A percentile compares a stretch with the other conserved stretches of the same genome.
phyloP scores from a whole-genome alignment of 1,140 invertebrate species.

The Chlorops oryzae region DNA sequence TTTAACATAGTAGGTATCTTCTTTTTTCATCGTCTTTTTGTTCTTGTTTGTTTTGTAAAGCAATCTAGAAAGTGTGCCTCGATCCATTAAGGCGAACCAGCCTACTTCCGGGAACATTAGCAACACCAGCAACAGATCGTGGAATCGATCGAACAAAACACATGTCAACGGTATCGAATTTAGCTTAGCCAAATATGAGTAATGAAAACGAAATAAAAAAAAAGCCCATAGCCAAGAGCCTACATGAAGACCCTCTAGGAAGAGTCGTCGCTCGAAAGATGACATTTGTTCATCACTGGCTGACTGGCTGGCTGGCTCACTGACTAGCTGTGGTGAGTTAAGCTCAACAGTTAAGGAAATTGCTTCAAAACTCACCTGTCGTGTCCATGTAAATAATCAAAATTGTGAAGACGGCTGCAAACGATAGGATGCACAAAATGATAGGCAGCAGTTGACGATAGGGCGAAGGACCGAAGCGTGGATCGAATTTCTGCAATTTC shows the following conservation, averaged over 20 bases:
- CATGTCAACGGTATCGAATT: conserved; percentile 42
- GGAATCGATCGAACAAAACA: conserved; percentile 35
- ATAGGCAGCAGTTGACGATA: conserved; percentile 55
- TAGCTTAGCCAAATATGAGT: no score
- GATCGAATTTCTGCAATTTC: conserved; percentile 39
- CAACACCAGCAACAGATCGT: conserved; percentile 44
- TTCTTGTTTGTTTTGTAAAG: conserved; percentile 20
- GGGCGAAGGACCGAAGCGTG: conserved; percentile 40
- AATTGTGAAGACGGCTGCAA: conserved; percentile 61
- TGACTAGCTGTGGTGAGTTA: no score
- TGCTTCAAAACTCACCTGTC: conserved; percentile 52
- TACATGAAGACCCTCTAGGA: neutral
- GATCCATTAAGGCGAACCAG: neutral
- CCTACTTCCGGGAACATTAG: neutral
- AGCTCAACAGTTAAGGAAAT: neutral
- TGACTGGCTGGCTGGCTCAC: no score
- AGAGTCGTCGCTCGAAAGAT: no score
- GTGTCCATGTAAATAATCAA: conserved; percentile 62
- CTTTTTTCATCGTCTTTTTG: neutral
- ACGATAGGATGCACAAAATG: conserved; percentile 58
- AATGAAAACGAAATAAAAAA: conserved; percentile 24
- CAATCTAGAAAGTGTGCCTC: conserved; percentile 42
- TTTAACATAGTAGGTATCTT: no score
- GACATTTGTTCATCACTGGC: no score
- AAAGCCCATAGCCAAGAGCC: neutral